A percentile compares a stretch with the other conserved stretches of the same genome.
Conservation (phyloP, 1,140 invertebrate species). For the Calosoma granatense region DNA sequence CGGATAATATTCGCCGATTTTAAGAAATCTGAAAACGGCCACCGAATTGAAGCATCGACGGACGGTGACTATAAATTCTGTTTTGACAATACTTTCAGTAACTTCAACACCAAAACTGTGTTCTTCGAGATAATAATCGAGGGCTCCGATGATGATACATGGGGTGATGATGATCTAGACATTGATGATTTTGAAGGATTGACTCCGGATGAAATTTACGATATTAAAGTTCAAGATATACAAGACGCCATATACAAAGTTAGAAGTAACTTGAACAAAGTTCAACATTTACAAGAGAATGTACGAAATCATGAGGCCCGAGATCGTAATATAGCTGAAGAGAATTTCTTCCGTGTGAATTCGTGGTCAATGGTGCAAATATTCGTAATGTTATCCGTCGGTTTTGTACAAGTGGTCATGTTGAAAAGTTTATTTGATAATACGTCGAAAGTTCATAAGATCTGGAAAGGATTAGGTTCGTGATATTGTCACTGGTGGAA, state of each 20-base stretch:
- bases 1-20: conserved; percentile 53
- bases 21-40: conserved; percentile 59
- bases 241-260: conserved; percentile 50
- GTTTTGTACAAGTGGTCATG: conserved; percentile 53
- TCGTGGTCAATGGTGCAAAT: conserved; percentile 62
- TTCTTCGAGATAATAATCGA: conserved; percentile 71
- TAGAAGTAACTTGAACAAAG: conserved; percentile 47
- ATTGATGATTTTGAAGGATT: conserved; percentile 34
- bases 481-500: background rate
- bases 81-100: conserved; percentile 74
- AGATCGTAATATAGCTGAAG: conserved; percentile 69
- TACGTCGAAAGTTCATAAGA: conserved; percentile 40
- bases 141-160: conserved; percentile 40
- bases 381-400: conserved; percentile 57
- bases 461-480: conserved; percentile 36
- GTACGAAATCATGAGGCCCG: conserved; percentile 61
- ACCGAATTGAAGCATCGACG: conserved; percentile 43
- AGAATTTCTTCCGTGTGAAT: conserved; percentile 63
- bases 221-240: conserved; percentile 54
- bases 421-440: conserved; percentile 60
- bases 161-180: conserved; percentile 38
- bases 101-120: conserved; percentile 66
- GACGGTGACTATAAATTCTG: conserved; percentile 69
- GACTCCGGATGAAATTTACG: conserved; percentile 43
- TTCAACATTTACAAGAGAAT: conserved; percentile 59